Percentiles rank a stretch among this genome's conserved stretches.
These are phyloP conservation scores for Hyles euphorbiae DNA, from an alignment of 1,140 invertebrate species.

Conservation along the genomic window DNA sequence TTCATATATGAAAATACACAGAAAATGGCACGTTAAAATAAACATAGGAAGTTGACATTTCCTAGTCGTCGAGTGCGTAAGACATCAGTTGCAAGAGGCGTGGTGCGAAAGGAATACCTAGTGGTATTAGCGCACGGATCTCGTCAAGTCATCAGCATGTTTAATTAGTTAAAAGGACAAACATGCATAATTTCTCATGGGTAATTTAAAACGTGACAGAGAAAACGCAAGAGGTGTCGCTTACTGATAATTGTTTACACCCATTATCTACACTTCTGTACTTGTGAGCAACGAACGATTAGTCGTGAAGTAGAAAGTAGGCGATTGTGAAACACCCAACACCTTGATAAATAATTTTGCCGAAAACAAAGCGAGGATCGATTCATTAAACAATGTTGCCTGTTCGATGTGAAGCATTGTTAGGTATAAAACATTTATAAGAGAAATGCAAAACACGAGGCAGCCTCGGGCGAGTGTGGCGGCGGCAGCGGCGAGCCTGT, in stretches of 20 bases:
- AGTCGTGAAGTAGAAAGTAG: slow-evolving; percentile 37
- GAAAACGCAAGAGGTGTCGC: slow-evolving; percentile 32
- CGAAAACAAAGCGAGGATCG: neutral
- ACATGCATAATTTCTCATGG: slow-evolving; percentile 31
- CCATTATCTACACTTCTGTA: slow-evolving; percentile 26
- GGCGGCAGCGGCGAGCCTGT: slow-evolving; percentile 34
- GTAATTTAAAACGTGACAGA: slow-evolving; percentile 28
- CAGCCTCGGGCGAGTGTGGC: slow-evolving; percentile 19
- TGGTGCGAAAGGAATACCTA: too few relatives aligned
- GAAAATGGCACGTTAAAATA: too few relatives aligned
- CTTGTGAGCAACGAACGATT: slow-evolving; percentile 33
- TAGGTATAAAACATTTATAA: slow-evolving; percentile 1
- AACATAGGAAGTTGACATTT: too few relatives aligned
- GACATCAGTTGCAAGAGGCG: too few relatives aligned
- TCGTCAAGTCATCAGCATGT: slow-evolving; percentile 12
- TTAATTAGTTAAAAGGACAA: slow-evolving; percentile 45
- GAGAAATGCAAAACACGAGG: slow-evolving; percentile 40
- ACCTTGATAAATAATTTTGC: too few relatives aligned
- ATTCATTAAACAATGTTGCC: neutral
- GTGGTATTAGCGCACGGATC: neutral
- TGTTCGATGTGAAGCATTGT: slow-evolving; percentile 1
- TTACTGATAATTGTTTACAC: slow-evolving; percentile 36
- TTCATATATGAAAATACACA: too few relatives aligned
- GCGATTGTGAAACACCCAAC: neutral
- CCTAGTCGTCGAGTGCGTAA: too few relatives aligned